Conservation (phyloP, 1,140 invertebrate species). For the Amyelois transitella region DNA sequence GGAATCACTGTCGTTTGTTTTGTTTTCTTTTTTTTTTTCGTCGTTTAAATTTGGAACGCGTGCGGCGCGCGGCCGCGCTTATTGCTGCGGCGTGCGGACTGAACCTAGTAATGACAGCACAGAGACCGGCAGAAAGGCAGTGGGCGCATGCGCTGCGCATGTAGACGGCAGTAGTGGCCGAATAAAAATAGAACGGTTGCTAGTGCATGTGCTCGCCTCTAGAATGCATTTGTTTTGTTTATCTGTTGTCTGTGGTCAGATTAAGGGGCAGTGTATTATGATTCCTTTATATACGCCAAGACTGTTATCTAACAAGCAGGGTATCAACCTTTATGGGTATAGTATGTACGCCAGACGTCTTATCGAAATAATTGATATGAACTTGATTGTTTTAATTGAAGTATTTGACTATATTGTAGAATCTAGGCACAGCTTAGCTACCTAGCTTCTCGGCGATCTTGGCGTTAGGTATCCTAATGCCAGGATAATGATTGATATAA, state of each 20-base stretch:
- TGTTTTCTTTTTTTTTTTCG: background rate
- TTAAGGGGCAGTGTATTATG: background rate
- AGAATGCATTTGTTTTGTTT: constrained; percentile 14
- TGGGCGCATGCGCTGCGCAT: constrained; percentile 56
- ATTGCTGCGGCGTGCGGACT: constrained; percentile 49
- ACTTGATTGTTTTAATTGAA: no score
- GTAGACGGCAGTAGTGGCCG: constrained; percentile 23
- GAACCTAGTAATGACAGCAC: constrained; percentile 23
- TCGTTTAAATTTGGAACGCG: constrained; percentile 6
- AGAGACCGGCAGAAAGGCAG: constrained; percentile 23
- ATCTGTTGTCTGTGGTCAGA: background rate
- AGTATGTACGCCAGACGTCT: no score
- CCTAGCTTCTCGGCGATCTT: no score
- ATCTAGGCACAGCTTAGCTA: no score
- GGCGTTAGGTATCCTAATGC: no score
- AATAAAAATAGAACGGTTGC: constrained; percentile 37
- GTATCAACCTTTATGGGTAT: no score
- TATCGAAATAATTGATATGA: no score
- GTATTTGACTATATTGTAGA: no score
- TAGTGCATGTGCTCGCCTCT: constrained; percentile 2
- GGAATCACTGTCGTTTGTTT: background rate
- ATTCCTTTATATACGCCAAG: background rate
- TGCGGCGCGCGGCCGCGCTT: constrained; percentile 61
- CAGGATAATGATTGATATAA: no score
- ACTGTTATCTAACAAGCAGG: no score